Evolutionary conservation across 2,113 vertebrate species (phyloP), one percentile per base, ranked within the genome.

Genomic region (Camelus dromedarius): DNA sequence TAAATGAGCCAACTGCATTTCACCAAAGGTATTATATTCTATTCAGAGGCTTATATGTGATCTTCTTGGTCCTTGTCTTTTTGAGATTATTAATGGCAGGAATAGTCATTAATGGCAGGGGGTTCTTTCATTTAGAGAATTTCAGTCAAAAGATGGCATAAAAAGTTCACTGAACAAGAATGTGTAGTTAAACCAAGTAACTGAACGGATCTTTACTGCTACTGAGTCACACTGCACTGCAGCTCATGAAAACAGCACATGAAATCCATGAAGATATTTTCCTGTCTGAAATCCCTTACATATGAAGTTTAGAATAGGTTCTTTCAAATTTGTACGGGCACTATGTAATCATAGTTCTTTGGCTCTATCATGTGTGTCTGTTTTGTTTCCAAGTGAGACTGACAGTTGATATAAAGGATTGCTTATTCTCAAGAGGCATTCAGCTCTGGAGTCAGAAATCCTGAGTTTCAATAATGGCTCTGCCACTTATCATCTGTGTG

Each of bases 51-150:
- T 80, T 32, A 69, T 77, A 13, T 75, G 62, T 89, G 85, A 83
- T 69, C 54, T 81, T 96, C 52, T 82, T 32, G 30, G 18, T 79
- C 58, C 90, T 96, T 94, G 67, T 82, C 35, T 60, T 93, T 94
- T 82, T 93, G 38, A 93, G 26, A 95, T 86, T 66, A 95, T 16
- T 26, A 70, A 66, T 67, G 62, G 35, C 38, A 89, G 16, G 30
- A 89, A 54, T 20, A 66, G 24, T 75, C 42, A 46, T n/a, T n/a
- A n/a, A n/a, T 70, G 4, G 72, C n/a, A 14, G 30, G 24, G 79
- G 58, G 54, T 60, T 77, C 48, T 42, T 95, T 50, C 35, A 58
- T 48, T 76, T 73, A 56, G 72, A 94, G 38, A 67, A 77, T 82
- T 91, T 82, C 54, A 91, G 9, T 82, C n/a, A 93, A 90, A 94